phyloP scores from a whole-genome alignment of 2,797 vertebrate genomes.

The Valencia hispanica region DNA sequence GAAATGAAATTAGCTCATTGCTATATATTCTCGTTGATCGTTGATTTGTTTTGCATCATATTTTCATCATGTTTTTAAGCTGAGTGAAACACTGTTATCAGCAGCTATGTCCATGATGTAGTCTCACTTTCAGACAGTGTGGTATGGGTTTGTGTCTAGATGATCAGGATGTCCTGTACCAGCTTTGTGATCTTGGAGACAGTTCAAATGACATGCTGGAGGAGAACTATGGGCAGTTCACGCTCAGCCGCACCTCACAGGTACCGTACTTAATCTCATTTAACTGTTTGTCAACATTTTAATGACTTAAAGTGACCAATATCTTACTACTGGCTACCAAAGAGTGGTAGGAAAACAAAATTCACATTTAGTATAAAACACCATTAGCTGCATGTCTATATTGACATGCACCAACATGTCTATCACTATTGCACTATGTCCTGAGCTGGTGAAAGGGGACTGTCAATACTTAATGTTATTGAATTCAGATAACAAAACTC shows the following conservation, averaged over 20 bases:
- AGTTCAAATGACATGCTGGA: slow-evolving; percentile 61
- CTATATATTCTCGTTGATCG: neutral
- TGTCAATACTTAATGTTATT: neutral
- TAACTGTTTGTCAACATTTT: neutral
- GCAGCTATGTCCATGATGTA: neutral
- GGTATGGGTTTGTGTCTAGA: slow-evolving; percentile 36
- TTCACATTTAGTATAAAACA: neutral
- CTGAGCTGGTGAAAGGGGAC: neutral
- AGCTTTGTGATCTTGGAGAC: slow-evolving; percentile 50
- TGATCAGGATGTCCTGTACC: slow-evolving; percentile 42
- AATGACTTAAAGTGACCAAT: neutral
- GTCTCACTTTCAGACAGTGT: slow-evolving; percentile 14
- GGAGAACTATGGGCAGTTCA: slow-evolving; percentile 28
- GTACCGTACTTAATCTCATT: slow-evolving; percentile 32
- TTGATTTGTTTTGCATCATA: neutral
- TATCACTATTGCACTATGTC: neutral
- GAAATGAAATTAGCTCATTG: neutral
- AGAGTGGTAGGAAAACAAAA: neutral
- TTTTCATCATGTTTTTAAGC: neutral
- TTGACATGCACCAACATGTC: no score
- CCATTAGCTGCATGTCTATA: neutral
- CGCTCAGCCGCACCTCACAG: slow-evolving; percentile 47
- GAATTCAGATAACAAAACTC: neutral
- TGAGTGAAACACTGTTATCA: neutral
- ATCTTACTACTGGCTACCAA: neutral